Percentiles rank a stretch among this genome's conserved stretches.
phyloP scores from a whole-genome alignment of 2,797 vertebrate species.

The Rhincodon typus region DNA sequence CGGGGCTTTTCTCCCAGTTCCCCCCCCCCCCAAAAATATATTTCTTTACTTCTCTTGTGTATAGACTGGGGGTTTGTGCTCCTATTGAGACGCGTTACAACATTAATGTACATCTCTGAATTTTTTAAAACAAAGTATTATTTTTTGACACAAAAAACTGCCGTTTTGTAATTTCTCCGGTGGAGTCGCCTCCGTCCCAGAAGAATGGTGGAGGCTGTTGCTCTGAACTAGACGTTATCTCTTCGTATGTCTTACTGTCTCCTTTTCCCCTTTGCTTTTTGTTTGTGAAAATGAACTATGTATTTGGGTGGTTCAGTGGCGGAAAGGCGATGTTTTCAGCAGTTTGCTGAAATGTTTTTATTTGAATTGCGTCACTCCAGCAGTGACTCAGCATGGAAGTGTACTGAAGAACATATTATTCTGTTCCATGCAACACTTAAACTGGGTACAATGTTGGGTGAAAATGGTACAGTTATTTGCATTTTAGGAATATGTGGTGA shows the following conservation, averaged over 20 bases:
- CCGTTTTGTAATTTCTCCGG: neutral
- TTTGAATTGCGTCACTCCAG: slow-evolving; percentile 27
- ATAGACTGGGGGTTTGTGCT: neutral
- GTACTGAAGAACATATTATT: slow-evolving; percentile 25
- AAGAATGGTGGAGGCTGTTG: neutral
- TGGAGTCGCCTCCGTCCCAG: neutral
- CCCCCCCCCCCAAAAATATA: neutral
- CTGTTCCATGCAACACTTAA: slow-evolving; percentile 15
- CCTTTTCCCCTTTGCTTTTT: neutral
- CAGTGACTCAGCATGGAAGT: slow-evolving; percentile 26
- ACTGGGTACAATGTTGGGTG: slow-evolving; percentile 26
- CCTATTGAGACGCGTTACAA: neutral
- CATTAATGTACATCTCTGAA: slow-evolving; percentile 5
- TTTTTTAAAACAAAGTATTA: neutral
- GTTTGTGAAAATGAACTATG: neutral
- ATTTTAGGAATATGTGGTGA: slow-evolving; percentile 22
- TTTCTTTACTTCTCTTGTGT: slow-evolving; percentile 2
- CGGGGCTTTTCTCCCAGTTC: neutral
- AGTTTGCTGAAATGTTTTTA: slow-evolving; percentile 25
- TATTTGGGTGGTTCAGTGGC: neutral
- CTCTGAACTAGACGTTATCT: neutral
- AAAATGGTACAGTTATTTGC: slow-evolving; percentile 26
- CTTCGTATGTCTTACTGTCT: neutral
- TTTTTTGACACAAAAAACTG: slow-evolving; percentile 7
- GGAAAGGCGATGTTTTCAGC: neutral